Evolutionary conservation across 2,113 vertebrate genomes (phyloP), one percentile per base, ranked within the genome.

Genomic region (Ancistrus triradiatus): DNA sequence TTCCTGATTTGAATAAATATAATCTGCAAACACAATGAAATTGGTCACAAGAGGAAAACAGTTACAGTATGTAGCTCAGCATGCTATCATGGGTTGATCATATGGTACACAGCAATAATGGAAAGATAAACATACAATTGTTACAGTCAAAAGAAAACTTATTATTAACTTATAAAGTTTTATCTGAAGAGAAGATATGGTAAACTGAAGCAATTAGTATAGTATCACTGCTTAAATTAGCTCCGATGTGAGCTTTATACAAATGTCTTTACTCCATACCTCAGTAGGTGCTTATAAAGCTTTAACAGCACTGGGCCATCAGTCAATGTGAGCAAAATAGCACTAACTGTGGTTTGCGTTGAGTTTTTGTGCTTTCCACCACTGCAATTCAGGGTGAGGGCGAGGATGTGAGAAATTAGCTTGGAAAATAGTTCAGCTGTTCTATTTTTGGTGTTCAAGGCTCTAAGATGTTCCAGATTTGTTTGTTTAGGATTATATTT

Each of bases 331-430:
- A 43, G 43, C 38, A 7, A 24, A 15, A 19, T 24, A 33, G 25
- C 13, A 3, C 44, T 59, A 31, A 44, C 52, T 18, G 18, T 18
- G 49, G 52, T 66, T 59, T 67, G 31, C 52, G 33, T n/a, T 33
- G 63, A 60, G 67, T 79, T 77, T 73, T 28, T 0, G 21, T 58
- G 44, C 24, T 8, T 51, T 59, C 35, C 19, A 46, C 18, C 43
- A 43, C 14, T 42, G 19, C 40, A 33, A n/a, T 31, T 35, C 7
- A 58, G 56, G 19, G 19, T 25, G 10, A 53, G 2, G 8, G n/a
- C 50, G 28, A 25, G 22, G 22, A 49, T 38, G 22, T 13, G 13
- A 49, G 22, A 7, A 7, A 38, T 7, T 3, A 4, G 17, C 17
- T 19, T 31, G 3, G 18, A 53, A 51, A 53, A 46, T 7, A 56